These are phyloP conservation scores for Auanema freiburgensis DNA, from an alignment of 2,888 invertebrate genomes.

Conservation along the genomic window DNA sequence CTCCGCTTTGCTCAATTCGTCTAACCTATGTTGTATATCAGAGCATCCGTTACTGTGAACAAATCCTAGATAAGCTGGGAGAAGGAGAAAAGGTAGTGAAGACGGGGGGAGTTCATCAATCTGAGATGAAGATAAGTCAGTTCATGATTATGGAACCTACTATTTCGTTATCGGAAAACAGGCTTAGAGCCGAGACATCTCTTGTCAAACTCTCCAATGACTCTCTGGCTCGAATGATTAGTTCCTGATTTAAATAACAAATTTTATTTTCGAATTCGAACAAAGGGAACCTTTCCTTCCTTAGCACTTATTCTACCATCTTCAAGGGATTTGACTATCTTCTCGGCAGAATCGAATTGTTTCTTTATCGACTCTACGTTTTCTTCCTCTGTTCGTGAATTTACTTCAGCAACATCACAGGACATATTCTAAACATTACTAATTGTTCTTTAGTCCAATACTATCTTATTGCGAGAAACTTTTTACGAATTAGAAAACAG, in stretches of 20 bases:
- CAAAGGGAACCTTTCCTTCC: conserved; percentile 19
- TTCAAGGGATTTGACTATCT: conserved; percentile 28
- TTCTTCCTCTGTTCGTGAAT: neutral
- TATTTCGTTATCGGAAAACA: conserved; percentile 48
- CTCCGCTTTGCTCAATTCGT: conserved; percentile 36
- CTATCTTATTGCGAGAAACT: too few species aligned
- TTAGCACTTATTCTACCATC: conserved; percentile 19
- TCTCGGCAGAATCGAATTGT: conserved; percentile 19
- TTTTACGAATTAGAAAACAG: too few species aligned
- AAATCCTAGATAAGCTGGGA: conserved; percentile 52
- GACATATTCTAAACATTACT: too few species aligned
- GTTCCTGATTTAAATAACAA: conserved; percentile 9
- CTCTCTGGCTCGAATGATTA: conserved; percentile 14
- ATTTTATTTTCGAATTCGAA: neutral
- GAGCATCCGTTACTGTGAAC: conserved; percentile 34
- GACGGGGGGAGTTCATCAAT: conserved; percentile 38
- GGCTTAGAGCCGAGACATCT: conserved; percentile 8
- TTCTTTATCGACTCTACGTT: neutral
- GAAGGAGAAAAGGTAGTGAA: conserved; percentile 49
- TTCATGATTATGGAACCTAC: conserved; percentile 15
- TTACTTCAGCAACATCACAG: neutral
- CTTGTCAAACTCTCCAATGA: conserved; percentile 13
- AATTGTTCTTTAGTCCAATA: too few species aligned
- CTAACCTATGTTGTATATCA: conserved; percentile 27
- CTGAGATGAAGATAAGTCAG: conserved; percentile 14